Base-by-base conservation (phyloP, 2,797 vertebrate species). In the Sandelia bainsii region DNA sequence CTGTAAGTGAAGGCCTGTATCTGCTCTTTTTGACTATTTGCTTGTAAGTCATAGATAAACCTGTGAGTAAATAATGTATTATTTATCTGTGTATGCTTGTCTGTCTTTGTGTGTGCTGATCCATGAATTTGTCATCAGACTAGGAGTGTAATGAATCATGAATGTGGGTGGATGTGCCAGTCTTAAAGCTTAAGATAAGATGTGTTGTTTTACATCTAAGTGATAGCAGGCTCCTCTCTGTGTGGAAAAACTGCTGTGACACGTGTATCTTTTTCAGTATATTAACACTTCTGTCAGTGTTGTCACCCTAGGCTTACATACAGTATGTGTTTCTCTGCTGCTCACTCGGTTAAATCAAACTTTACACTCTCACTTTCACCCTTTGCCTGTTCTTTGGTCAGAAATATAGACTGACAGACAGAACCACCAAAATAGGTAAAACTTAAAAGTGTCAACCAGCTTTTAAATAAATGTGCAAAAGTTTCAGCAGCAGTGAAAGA, bases 81-180 rank as follows among this genome's bases (percentile, higher is more conserved):
- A 82, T 78, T 44, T 48, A 73, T 82, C 58, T 49, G 64, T 63
- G 44, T 64, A 45, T 40, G 61, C 72, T 23, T 49, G 37, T 61
- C 23, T 49, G 37, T 61, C 23, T 57, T 52, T 27, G 50, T 17
- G 32, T 77, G 65, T 72, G 84, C 68, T 70, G 69, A 89, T 79
- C 71, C 62, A 63, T 74, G 62, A 81, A 79, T 84, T 69, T 80
- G 57, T 80, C 82, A 85, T 84, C 59, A 79, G 66, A 62, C 60
- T 32, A 20, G 34, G 29, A 56, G 52, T 48, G 6, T 79, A 65
- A 82, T 83, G 72, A 85, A 81, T 86, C 80, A 85, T 82, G 59
- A 51, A 80, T 85, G 78, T 81, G 25, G 69, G 63, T 40, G 49
- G 52, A 83, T 59, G 67, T 71, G 62, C 46, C 61, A 80, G 76